Evolutionary conservation across 2,113 vertebrate species (phyloP).

Genomic region (Archocentrus centrarchus): DNA sequence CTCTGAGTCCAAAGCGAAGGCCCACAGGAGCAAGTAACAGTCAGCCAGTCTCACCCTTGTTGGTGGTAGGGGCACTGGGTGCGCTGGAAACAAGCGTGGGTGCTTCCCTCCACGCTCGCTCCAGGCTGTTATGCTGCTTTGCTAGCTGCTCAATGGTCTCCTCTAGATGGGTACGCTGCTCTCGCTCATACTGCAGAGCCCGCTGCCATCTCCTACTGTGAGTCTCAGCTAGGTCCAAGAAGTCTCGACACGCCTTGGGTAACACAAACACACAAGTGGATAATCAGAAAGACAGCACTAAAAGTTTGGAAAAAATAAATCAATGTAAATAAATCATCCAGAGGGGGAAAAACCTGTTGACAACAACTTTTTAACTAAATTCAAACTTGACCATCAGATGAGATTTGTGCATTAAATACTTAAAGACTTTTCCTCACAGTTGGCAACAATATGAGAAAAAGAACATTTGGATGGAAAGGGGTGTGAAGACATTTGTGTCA

Average conservation of each 20-base stretch:
- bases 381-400: not conserved
- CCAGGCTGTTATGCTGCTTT: slow-evolving; percentile 98
- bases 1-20: not conserved
- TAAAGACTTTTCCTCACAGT: not conserved
- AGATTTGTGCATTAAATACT: not conserved
- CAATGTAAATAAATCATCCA: not conserved
- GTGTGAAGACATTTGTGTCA: not conserved
- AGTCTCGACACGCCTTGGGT: slow-evolving; percentile 95
- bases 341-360: not conserved
- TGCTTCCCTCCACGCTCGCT: slow-evolving; percentile 91
- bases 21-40: not conserved
- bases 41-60: slow-evolving; percentile 84
- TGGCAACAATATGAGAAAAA: not conserved
- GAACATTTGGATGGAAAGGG: not conserved
- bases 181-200: slow-evolving; percentile 94
- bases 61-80: slow-evolving; percentile 69
- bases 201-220: slow-evolving; percentile 97
- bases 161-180: slow-evolving; percentile 93
- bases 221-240: slow-evolving; percentile 92
- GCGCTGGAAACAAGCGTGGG: slow-evolving; percentile 81
- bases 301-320: slow-evolving; percentile 2
- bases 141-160: slow-evolving; percentile 98
- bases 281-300: not conserved
- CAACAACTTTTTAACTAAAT: not conserved
- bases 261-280: slow-evolving; percentile 1